A percentile compares a stretch with the other conserved stretches of the same genome.
Evolutionary conservation across 1,140 invertebrate species (phyloP).

Genomic region (Neoseiulus cucumeris): DNA sequence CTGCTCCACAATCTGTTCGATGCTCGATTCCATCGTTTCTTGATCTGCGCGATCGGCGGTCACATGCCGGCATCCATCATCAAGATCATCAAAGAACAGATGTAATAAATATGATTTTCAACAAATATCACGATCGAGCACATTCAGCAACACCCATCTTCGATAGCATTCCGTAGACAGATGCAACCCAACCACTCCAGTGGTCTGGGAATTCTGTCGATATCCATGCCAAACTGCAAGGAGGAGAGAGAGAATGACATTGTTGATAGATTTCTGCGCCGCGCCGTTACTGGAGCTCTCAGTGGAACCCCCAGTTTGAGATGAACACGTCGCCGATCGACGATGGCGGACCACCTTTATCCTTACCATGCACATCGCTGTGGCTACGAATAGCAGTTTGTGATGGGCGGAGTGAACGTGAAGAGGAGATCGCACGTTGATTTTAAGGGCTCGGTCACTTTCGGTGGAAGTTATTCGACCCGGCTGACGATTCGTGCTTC

Average conservation of each 20-base stretch:
- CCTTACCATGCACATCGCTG: constrained; percentile 5
- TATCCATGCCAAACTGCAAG: background rate
- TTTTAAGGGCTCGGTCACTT: background rate
- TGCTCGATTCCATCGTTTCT: too few species aligned
- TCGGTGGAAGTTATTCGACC: background rate
- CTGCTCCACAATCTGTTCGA: too few species aligned
- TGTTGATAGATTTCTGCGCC: background rate
- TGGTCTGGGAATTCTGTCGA: background rate
- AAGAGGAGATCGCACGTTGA: background rate
- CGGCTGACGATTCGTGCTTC: background rate
- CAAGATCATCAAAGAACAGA: too few species aligned
- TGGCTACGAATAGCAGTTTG: background rate
- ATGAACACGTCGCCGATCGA: background rate
- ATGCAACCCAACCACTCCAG: background rate
- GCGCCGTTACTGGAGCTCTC: background rate
- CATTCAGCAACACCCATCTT: background rate
- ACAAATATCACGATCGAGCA: too few species aligned
- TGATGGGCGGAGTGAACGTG: background rate
- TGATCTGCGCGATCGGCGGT: too few species aligned
- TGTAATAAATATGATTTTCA: too few species aligned
- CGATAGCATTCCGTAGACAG: background rate
- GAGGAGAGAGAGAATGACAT: background rate
- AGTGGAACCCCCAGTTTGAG: too few species aligned
- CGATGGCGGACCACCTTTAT: background rate
- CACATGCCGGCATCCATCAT: too few species aligned